These are phyloP conservation scores for Steatornis caripensis DNA, from an alignment of 2,113 vertebrate genomes.

Conservation along the genomic window DNA sequence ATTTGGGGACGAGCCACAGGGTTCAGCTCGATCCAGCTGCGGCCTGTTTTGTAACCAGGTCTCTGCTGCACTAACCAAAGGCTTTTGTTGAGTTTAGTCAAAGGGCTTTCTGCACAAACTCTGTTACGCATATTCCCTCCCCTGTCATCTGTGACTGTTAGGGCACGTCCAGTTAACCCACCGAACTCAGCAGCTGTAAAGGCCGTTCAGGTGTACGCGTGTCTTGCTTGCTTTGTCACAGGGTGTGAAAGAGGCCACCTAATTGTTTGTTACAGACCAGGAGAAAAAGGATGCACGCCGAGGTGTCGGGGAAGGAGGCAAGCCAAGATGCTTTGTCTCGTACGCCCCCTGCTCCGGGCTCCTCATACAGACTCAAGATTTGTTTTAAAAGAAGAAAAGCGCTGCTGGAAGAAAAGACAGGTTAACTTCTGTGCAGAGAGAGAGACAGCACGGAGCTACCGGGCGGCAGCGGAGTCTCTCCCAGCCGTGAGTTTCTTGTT, in stretches of 20 bases:
- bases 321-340: background rate
- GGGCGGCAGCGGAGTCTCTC: background rate
- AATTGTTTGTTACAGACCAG: too few relatives aligned
- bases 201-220: background rate
- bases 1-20: rapidly evolving
- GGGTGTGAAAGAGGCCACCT: background rate
- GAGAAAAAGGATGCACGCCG: too few relatives aligned
- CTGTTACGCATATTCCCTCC: background rate
- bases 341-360: background rate
- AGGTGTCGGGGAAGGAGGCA: background rate
- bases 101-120: background rate
- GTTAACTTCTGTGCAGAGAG: background rate
- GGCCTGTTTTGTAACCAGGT: background rate
- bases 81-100: background rate
- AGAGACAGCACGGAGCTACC: rapidly evolving
- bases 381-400: background rate
- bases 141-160: background rate
- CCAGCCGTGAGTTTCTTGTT: background rate
- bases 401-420: background rate
- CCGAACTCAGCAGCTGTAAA: background rate
- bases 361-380: background rate
- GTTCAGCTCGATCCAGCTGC: background rate
- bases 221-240: background rate
- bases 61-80: background rate
- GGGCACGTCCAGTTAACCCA: background rate